Percentiles rank a stretch among this genome's conserved stretches.
Evolutionary conservation across 1,140 invertebrate genomes (phyloP).

Genomic region (Euura saliciscinereae): DNA sequence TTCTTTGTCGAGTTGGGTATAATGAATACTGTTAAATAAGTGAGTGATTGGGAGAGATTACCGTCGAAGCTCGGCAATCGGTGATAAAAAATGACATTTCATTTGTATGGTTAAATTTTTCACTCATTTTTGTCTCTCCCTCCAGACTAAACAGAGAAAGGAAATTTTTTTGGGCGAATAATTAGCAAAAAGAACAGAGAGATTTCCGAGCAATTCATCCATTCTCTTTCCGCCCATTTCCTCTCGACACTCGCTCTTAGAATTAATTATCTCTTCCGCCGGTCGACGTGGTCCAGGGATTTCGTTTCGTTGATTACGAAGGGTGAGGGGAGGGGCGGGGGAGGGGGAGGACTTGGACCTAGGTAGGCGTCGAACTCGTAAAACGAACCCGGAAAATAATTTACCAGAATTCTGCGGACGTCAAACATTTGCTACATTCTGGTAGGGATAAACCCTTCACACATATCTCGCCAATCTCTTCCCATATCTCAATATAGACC

Average conservation of each 20-base stretch:
- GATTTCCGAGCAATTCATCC: conserved; percentile 9
- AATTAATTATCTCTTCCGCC: conserved; percentile 36
- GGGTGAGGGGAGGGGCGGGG: neutral
- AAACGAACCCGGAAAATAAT: neutral
- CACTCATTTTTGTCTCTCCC: neutral
- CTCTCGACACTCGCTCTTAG: conserved; percentile 31
- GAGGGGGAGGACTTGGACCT: neutral
- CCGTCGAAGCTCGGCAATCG: too few species aligned
- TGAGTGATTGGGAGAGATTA: too few species aligned
- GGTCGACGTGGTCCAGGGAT: conserved; percentile 8
- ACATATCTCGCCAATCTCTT: neutral
- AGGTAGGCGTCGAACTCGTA: neutral
- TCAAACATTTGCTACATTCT: too few species aligned
- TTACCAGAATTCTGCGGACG: neutral
- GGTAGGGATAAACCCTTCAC: neutral
- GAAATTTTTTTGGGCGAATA: neutral
- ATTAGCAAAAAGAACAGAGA: conserved; percentile 7
- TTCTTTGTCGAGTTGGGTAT: too few species aligned
- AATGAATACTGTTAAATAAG: too few species aligned
- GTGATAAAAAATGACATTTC: neutral
- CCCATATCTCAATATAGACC: neutral
- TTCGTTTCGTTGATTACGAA: conserved; percentile 1
- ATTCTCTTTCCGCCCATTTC: conserved; percentile 1
- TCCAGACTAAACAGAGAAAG: neutral
- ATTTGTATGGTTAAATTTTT: neutral